Evolutionary conservation across 2,113 vertebrate genomes (phyloP), one percentile per base, ranked within the genome.

Genomic region (Malaclemys terrapin): DNA sequence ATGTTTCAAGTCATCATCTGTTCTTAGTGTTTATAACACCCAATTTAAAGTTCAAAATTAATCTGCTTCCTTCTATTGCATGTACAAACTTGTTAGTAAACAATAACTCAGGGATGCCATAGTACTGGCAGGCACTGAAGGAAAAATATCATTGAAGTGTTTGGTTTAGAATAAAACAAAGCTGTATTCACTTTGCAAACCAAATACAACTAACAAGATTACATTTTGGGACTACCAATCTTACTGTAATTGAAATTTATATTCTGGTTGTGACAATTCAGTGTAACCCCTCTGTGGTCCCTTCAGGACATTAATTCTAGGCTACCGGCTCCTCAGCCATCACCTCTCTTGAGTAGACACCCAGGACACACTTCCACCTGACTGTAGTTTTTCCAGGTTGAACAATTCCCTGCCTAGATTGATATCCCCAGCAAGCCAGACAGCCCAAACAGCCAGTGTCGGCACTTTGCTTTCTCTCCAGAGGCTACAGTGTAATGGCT

Each of bases 161-260:
- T 65, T 2, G 2, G 53, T 92, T 88, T 20, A 88, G 11, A 76
- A 82, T 19, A 82, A 9, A 19, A 82, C 1, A 38, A 72, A 8
- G 0, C 0, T 0, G 69, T 6, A 80, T 0, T 14, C 17, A 80
- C 24, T 90, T 78, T 72, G 5, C 65, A 89, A 93, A 87, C 38
- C 2, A 8, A 75, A 52, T 75, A 3, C 7, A 84, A 3, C 57
- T 76, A 42, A 59, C 56, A 62, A n/a, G 62, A n/a, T n/a, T 20
- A 69, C n/a, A 6, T 82, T 84, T 65, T 11, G 62, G 8, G 76
- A 54, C 29, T 88, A 19, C 53, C 9, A 6, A 42, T 0, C 56
- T 47, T 72, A 84, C 75, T 14, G n/a, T 83, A 35, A 56, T 49
- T 92, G 29, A 56, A 84, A 79, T 3, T 29, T 16, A 2, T 4